phyloP scores from a whole-genome alignment of 2,113 vertebrate genomes.

The Tretioscincus oriximinensis region DNA sequence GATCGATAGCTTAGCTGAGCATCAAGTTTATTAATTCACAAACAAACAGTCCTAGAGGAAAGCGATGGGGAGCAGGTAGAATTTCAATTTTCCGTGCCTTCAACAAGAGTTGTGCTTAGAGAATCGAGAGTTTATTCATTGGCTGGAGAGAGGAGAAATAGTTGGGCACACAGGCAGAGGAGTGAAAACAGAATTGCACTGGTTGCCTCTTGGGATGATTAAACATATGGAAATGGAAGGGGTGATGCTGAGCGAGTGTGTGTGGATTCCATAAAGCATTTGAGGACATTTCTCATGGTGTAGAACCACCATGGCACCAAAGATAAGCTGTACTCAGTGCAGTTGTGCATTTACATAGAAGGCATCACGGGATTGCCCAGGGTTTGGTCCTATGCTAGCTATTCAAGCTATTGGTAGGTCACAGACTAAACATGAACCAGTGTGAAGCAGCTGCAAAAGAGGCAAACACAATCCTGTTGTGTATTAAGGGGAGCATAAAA shows the following conservation, averaged over 20 bases:
- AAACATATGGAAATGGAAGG: not conserved
- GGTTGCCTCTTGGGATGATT: slow-evolving; percentile 12
- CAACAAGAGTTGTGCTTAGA: slow-evolving; percentile 58
- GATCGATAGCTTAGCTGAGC: slow-evolving; percentile 56
- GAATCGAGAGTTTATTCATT: slow-evolving; percentile 31
- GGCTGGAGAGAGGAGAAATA: not conserved
- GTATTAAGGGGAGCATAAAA: no score
- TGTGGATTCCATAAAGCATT: no score
- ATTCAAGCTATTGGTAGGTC: no score
- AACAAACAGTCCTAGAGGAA: slow-evolving; percentile 42
- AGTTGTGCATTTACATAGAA: no score
- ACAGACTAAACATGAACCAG: no score
- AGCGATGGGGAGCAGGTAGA: slow-evolving; percentile 50
- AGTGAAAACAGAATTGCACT: not conserved
- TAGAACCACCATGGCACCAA: no score
- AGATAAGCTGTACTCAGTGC: no score
- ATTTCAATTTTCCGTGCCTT: slow-evolving; percentile 62
- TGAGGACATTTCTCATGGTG: no score
- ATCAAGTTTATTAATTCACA: slow-evolving; percentile 64
- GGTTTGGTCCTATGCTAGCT: not conserved
- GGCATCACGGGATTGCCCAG: no score
- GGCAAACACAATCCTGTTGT: no score
- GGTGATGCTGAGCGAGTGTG: no score
- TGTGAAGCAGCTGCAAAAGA: no score
- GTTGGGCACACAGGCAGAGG: not conserved